These are phyloP conservation scores for Thaleichthys pacificus DNA, from an alignment of 2,797 vertebrate genomes.

Conservation along the genomic window DNA sequence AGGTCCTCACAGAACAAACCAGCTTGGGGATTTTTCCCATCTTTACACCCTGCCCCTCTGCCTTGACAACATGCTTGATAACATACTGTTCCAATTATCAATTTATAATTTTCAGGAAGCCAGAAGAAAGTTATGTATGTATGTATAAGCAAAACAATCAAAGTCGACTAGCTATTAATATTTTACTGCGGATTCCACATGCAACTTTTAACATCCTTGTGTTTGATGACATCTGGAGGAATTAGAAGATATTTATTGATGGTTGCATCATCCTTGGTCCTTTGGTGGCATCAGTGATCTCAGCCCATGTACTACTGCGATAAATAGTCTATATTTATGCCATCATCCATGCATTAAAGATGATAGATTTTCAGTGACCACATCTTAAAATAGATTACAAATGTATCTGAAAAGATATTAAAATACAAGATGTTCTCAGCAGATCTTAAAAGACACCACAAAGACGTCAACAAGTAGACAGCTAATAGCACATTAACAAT, in stretches of 20 bases:
- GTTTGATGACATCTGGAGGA: slow-evolving; percentile 47
- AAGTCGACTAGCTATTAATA: neutral
- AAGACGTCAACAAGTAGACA: too few relatives aligned
- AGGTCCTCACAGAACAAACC: slow-evolving; percentile 60
- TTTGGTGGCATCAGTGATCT: slow-evolving; percentile 8
- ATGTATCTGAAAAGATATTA: too few relatives aligned
- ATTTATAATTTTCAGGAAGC: slow-evolving; percentile 63
- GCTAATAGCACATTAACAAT: too few relatives aligned
- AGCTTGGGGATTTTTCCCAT: slow-evolving; percentile 63
- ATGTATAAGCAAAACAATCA: neutral
- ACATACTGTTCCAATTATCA: slow-evolving; percentile 62
- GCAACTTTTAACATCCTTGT: slow-evolving; percentile 43
- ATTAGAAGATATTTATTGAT: slow-evolving; percentile 61
- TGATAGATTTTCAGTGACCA: too few relatives aligned
- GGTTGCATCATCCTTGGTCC: slow-evolving; percentile 39
- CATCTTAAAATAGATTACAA: too few relatives aligned
- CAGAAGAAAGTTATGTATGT: neutral
- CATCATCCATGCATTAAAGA: too few relatives aligned
- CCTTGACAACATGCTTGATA: slow-evolving; percentile 68
- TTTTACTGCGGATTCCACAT: neutral
- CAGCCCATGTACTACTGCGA: too few relatives aligned
- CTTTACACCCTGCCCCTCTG: slow-evolving; percentile 55
- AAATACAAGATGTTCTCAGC: too few relatives aligned
- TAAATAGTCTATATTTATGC: too few relatives aligned
- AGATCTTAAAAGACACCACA: too few relatives aligned